Evolutionary conservation across 2,888 invertebrate genomes (phyloP).

Genomic region (Sphaerophoria taeniata): DNA sequence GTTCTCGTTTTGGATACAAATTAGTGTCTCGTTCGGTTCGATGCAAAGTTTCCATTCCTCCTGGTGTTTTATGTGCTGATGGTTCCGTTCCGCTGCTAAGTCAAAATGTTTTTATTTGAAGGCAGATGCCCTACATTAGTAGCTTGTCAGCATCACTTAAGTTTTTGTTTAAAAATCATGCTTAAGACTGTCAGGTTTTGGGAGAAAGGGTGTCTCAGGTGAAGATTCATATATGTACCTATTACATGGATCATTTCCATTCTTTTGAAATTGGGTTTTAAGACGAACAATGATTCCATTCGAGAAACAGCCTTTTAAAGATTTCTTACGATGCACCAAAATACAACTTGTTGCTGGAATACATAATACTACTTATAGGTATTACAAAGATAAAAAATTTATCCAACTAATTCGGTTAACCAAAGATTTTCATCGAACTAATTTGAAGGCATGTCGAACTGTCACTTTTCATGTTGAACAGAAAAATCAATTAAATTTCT

Average conservation of each 20-base stretch:
- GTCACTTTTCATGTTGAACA: conserved; percentile 20
- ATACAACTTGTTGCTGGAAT: too few relatives aligned
- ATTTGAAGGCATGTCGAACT: conserved; percentile 13
- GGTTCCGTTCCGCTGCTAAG: not conserved
- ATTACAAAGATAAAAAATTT: too few relatives aligned
- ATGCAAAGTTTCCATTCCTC: conserved; percentile 41
- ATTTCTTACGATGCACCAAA: too few relatives aligned
- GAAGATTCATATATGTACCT: not conserved
- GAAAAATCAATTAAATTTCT: conserved; percentile 60
- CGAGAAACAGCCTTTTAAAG: too few relatives aligned
- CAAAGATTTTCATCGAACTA: not conserved
- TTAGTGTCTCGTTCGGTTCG: conserved; percentile 62
- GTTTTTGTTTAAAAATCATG: conserved; percentile 40
- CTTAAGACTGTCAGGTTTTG: not conserved
- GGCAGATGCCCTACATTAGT: conserved; percentile 55
- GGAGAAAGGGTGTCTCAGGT: not conserved
- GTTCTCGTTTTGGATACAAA: conserved; percentile 65
- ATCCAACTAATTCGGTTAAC: too few relatives aligned
- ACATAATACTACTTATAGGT: too few relatives aligned
- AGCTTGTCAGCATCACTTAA: conserved; percentile 60
- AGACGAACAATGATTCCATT: too few relatives aligned
- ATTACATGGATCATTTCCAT: too few relatives aligned
- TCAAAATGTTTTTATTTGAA: conserved; percentile 25
- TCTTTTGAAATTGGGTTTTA: too few relatives aligned
- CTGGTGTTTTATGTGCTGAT: conserved; percentile 22